Evolutionary conservation across 2,888 invertebrate species (phyloP).

Genomic region (Drosophila buzzatii): DNA sequence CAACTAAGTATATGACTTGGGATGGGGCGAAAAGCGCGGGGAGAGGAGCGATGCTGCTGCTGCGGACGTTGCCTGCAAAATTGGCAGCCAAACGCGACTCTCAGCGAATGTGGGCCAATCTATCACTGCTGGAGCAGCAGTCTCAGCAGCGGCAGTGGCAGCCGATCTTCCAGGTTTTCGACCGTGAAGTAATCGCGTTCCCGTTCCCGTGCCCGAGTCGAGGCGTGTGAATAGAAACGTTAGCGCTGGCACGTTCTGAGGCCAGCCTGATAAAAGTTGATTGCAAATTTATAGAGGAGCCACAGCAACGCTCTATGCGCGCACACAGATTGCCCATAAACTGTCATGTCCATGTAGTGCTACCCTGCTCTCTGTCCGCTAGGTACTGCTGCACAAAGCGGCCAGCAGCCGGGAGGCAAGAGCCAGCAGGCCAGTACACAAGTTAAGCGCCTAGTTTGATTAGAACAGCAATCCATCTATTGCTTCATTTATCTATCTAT

Average conservation of each 20-base stretch:
- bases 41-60: neutral
- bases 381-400: conserved; percentile 4
- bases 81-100: conserved; percentile 52
- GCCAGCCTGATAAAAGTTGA: conserved; percentile 76
- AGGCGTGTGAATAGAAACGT: conserved; percentile 80
- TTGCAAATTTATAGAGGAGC: conserved; percentile 78
- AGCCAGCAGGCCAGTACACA: conserved; percentile 37
- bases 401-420: conserved; percentile 24
- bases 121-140: conserved; percentile 65
- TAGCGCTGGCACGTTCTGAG: conserved; percentile 77
- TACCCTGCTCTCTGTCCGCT: neutral
- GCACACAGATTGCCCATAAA: conserved; percentile 71
- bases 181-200: conserved; percentile 54
- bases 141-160: conserved; percentile 17
- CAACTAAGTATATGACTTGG: conserved; percentile 16
- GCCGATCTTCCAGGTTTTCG: conserved; percentile 56
- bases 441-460: conserved; percentile 53
- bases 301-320: conserved; percentile 4
- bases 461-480: conserved; percentile 47
- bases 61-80: conserved; percentile 44
- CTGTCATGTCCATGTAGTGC: conserved; percentile 54
- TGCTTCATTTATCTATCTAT: conserved; percentile 26
- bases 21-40: neutral
- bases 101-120: conserved; percentile 80
- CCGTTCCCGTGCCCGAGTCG: conserved; percentile 37